These are phyloP conservation scores for Watersipora subatra DNA, from an alignment of 1,140 invertebrate species.

Conservation along the genomic window DNA sequence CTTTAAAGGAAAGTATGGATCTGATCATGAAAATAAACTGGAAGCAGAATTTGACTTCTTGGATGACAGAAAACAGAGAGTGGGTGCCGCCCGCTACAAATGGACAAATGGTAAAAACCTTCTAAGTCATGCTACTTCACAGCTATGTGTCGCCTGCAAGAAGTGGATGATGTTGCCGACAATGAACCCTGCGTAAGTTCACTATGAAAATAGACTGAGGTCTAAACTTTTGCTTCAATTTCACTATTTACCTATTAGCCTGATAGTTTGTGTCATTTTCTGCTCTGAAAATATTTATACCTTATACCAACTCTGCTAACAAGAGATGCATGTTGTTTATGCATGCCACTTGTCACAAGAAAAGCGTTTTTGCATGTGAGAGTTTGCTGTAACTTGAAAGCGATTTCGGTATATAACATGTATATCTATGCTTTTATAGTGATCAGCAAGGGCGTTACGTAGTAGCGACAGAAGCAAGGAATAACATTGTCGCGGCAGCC, in stretches of 20 bases:
- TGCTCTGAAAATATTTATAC: too few species aligned
- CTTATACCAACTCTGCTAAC: too few species aligned
- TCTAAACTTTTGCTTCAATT: conserved; percentile 6
- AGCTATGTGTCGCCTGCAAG: conserved; percentile 41
- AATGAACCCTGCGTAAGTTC: conserved; percentile 33
- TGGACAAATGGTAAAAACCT: conserved; percentile 45
- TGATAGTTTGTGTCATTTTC: too few species aligned
- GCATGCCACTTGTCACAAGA: too few species aligned
- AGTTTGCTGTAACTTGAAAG: too few species aligned
- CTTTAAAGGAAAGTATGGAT: conserved; percentile 46
- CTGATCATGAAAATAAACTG: conserved; percentile 43
- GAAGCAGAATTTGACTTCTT: conserved; percentile 46
- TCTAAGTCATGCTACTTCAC: conserved; percentile 43
- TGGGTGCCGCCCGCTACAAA: conserved; percentile 46
- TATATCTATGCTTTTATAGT: conserved; percentile 16
- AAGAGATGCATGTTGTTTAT: too few species aligned
- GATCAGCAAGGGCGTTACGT: conserved; percentile 36
- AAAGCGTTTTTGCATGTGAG: too few species aligned
- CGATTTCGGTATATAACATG: too few species aligned
- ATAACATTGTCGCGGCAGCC: conserved; percentile 47
- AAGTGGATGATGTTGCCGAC: conserved; percentile 41
- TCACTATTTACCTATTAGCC: too few species aligned
- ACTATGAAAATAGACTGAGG: conserved; percentile 24
- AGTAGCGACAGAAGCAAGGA: conserved; percentile 45
- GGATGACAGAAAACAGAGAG: conserved; percentile 44